A percentile compares a stretch with the other conserved stretches of the same genome.
Evolutionary conservation across 2,888 invertebrate genomes (phyloP).

Genomic region (Alcis repandata): DNA sequence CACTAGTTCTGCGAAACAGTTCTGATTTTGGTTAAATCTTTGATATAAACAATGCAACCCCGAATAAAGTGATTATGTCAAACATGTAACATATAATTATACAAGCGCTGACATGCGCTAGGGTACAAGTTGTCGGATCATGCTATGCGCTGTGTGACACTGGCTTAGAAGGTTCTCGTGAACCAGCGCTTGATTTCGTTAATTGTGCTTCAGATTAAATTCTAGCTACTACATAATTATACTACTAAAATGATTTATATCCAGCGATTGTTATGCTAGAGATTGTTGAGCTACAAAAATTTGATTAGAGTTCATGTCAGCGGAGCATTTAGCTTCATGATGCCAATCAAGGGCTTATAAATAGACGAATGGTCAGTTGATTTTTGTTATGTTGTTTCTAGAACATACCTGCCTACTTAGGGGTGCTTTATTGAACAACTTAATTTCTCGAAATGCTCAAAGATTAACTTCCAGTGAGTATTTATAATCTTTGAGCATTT

Average conservation of each 20-base stretch:
- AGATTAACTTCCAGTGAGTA: no score
- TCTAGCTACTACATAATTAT: slow-evolving; percentile 53
- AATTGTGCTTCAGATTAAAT: slow-evolving; percentile 48
- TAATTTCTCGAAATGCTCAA: slow-evolving; percentile 1
- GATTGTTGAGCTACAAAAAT: slow-evolving; percentile 63
- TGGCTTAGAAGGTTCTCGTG: background rate
- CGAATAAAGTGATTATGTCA: background rate
- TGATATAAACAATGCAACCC: background rate
- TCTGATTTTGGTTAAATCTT: no score
- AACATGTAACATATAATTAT: background rate
- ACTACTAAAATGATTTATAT: slow-evolving; percentile 76
- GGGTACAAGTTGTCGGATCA: no score
- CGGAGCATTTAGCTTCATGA: slow-evolving; percentile 63
- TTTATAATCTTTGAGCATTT: no score
- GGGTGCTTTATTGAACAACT: slow-evolving; percentile 40
- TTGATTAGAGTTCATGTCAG: slow-evolving; percentile 68
- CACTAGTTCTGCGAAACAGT: no score
- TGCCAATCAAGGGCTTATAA: slow-evolving; percentile 56
- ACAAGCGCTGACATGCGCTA: background rate
- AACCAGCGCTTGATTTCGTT: slow-evolving; percentile 51
- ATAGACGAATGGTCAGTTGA: slow-evolving; percentile 45
- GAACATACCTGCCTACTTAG: slow-evolving; percentile 28
- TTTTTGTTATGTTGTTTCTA: slow-evolving; percentile 40
- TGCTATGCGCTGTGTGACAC: no score
- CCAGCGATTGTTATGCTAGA: slow-evolving; percentile 63